A percentile compares a stretch with the other conserved stretches of the same genome.
Conservation (phyloP, 2,888 invertebrate genomes). For the Nowickia ferox region DNA sequence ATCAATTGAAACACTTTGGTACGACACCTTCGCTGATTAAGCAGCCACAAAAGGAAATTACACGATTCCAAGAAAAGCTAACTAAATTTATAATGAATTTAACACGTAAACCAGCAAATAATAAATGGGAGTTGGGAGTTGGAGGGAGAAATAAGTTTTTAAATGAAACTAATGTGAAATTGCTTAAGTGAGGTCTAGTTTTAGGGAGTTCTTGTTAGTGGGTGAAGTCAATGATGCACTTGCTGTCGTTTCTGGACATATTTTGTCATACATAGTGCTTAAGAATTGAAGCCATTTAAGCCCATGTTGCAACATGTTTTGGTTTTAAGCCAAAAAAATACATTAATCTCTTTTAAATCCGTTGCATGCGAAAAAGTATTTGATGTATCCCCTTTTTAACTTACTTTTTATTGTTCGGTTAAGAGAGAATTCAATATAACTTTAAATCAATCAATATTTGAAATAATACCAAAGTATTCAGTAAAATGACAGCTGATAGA, state of each 20-base stretch:
- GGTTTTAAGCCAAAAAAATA: too few relatives aligned
- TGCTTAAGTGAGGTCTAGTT: too few relatives aligned
- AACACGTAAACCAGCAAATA: conserved; percentile 53
- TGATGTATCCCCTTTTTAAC: not conserved
- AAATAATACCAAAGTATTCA: not conserved
- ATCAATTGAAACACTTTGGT: conserved; percentile 59
- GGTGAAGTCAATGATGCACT: too few relatives aligned
- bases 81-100: conserved; percentile 44
- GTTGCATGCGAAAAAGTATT: not conserved
- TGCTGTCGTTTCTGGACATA: too few relatives aligned
- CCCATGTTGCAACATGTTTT: too few relatives aligned
- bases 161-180: not conserved
- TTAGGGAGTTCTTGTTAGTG: too few relatives aligned
- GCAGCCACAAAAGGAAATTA: conserved; percentile 39
- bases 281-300: too few relatives aligned
- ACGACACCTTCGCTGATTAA: conserved; percentile 57
- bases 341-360: too few relatives aligned
- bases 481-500: conserved; percentile 3
- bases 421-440: not conserved
- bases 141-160: not conserved
- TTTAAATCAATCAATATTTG: conserved; percentile 5
- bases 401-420: not conserved
- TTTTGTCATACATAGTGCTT: too few relatives aligned
- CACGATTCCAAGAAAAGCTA: conserved; percentile 42
- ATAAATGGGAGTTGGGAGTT: conserved; percentile 35